Conservation (phyloP, 2,113 vertebrate species). For the Orientallactaga bullata region DNA sequence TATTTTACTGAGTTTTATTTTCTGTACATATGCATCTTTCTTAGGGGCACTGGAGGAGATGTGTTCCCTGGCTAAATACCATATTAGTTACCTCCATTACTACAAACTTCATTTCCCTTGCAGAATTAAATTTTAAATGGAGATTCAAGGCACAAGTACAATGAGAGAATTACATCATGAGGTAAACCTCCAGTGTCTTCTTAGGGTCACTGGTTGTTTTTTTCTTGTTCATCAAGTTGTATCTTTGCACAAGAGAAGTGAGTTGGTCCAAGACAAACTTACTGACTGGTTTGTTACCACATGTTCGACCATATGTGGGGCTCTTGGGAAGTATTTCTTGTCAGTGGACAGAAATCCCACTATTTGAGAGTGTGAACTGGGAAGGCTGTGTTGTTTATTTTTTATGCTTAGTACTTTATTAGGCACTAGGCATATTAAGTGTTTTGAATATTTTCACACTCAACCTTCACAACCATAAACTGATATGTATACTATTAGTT, state of each 20-base stretch:
- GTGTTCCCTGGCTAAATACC: background rate
- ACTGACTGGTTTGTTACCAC: background rate
- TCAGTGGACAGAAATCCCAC: background rate
- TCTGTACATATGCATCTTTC: background rate
- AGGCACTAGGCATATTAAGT: background rate
- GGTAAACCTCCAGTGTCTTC: background rate
- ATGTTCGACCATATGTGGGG: background rate
- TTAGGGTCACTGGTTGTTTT: background rate
- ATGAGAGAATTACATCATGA: background rate
- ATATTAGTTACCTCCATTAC: slow-evolving; percentile 13
- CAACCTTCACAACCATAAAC: background rate
- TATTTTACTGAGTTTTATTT: slow-evolving; percentile 33
- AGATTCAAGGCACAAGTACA: background rate
- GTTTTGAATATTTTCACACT: background rate
- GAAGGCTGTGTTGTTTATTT: background rate
- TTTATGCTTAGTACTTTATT: background rate
- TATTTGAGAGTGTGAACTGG: background rate
- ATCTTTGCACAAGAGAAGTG: background rate
- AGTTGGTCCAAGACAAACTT: background rate
- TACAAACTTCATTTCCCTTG: slow-evolving; percentile 10
- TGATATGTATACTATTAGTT: background rate
- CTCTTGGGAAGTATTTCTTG: background rate
- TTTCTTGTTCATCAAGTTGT: background rate
- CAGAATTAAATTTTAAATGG: slow-evolving; percentile 46
- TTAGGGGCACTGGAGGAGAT: background rate